These are phyloP conservation scores for Coenonympha glycerion DNA, from an alignment of 2,888 invertebrate species.

Conservation along the genomic window DNA sequence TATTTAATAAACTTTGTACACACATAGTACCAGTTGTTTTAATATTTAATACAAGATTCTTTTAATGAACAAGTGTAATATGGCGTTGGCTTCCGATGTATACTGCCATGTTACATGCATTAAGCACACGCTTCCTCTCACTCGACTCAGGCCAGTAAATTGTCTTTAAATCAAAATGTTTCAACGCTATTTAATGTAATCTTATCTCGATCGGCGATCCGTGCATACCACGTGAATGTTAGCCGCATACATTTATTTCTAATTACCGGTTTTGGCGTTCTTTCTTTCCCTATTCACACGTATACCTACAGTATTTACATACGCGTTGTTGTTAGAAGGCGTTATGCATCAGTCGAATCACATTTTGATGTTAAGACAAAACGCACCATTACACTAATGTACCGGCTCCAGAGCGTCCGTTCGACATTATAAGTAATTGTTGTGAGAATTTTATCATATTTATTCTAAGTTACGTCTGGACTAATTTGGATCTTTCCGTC, in stretches of 20 bases:
- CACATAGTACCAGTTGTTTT: not conserved
- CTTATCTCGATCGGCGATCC: constrained; percentile 69
- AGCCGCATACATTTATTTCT: constrained; percentile 70
- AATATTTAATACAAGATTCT: not conserved
- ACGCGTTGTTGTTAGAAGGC: constrained; percentile 66
- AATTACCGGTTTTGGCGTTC: constrained; percentile 70
- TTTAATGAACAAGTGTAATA: constrained; percentile 19
- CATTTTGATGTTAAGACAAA: constrained; percentile 71
- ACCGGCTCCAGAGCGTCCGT: constrained; percentile 58
- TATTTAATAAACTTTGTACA: not conserved
- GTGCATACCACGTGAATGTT: constrained; percentile 66
- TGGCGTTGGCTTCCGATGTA: constrained; percentile 63
- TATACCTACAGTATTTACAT: constrained; percentile 73
- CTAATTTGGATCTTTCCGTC: constrained; percentile 69
- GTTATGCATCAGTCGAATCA: constrained; percentile 64
- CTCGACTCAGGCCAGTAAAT: constrained; percentile 57
- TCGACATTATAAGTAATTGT: constrained; percentile 61
- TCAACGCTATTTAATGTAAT: constrained; percentile 72
- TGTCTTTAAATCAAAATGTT: constrained; percentile 75
- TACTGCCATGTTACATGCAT: constrained; percentile 55
- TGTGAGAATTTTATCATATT: constrained; percentile 67
- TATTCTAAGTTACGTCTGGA: constrained; percentile 63
- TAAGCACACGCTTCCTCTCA: constrained; percentile 68
- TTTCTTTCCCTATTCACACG: constrained; percentile 73
- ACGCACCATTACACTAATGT: constrained; percentile 48